Conservation (phyloP, 1,140 invertebrate species). For the Lethrus apterus region DNA sequence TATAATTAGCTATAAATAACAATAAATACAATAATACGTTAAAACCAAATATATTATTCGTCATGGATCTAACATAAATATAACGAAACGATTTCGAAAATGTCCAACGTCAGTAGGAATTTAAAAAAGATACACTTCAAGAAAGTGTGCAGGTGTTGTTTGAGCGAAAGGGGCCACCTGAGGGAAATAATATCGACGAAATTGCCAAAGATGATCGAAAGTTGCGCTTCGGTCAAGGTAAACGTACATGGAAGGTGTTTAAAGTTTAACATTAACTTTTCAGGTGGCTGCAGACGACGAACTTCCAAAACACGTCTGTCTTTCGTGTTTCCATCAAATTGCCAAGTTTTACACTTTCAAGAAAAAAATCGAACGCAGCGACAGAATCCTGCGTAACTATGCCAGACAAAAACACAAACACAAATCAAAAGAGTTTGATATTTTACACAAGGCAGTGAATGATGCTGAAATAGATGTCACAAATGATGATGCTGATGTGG, state of each 20-base stretch:
- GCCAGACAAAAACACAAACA: conserved; percentile 19
- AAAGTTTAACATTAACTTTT: too few relatives aligned
- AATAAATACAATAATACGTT: too few relatives aligned
- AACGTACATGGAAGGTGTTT: conserved; percentile 5
- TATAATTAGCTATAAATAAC: too few relatives aligned
- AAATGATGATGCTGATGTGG: conserved; percentile 1
- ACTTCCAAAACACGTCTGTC: conserved; percentile 26
- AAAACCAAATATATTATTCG: conserved; percentile 15
- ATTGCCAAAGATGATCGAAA: conserved; percentile 28
- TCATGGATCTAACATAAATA: conserved; percentile 1
- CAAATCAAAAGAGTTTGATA: conserved; percentile 16
- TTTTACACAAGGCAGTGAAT: conserved; percentile 15
- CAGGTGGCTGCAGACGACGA: conserved; percentile 27
- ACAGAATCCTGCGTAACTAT: conserved; percentile 20
- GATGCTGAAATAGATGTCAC: conserved; percentile 11
- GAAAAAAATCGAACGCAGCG: conserved; percentile 26
- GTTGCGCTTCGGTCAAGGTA: conserved; percentile 26
- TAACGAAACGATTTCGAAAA: conserved; percentile 4
- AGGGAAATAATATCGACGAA: conserved; percentile 24
- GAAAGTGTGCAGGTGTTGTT: conserved; percentile 28
- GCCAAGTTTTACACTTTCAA: conserved; percentile 29
- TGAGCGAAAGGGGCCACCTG: conserved; percentile 24
- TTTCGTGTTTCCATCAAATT: conserved; percentile 27
- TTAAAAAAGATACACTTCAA: conserved; percentile 20
- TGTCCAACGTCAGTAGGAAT: conserved; percentile 16